phyloP scores from a whole-genome alignment of 92 coral and sea anemone genomes.

The Metridium senile region DNA sequence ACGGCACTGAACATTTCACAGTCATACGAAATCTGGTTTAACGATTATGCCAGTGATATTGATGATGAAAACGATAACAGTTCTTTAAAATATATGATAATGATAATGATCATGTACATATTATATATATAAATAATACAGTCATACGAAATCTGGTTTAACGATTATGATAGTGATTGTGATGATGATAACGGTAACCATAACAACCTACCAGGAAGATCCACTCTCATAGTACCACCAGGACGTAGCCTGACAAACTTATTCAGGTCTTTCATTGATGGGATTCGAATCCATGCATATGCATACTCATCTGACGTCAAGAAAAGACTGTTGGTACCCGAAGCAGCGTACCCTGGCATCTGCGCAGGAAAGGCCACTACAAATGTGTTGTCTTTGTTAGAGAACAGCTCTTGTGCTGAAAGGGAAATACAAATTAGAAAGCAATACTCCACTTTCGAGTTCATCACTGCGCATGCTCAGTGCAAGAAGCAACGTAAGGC shows the following conservation, averaged over 20 bases:
- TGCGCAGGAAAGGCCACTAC: constrained; percentile 68
- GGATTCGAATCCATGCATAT: constrained; percentile 40
- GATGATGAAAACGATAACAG: no score
- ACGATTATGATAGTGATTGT: neutral
- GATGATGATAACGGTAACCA: neutral
- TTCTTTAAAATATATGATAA: no score
- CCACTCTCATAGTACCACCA: constrained; percentile 43
- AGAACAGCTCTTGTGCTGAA: constrained; percentile 5
- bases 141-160: no score
- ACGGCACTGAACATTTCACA: no score
- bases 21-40: no score
- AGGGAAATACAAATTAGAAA: no score
- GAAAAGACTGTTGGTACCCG: constrained; percentile 51
- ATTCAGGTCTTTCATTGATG: constrained; percentile 14
- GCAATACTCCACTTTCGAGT: no score
- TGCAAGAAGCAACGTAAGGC: no score
- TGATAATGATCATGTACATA: no score
- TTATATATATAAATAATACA: no score
- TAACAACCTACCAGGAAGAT: constrained; percentile 45
- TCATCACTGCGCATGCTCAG: no score
- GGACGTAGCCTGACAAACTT: constrained; percentile 14
- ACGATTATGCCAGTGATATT: no score
- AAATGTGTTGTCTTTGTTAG: constrained; percentile 66
- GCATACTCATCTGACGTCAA: constrained; percentile 57
- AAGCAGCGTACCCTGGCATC: neutral